These are phyloP conservation scores for Clarias laeviceps DNA, from an alignment of 2,797 vertebrate genomes.

Conservation along the genomic window DNA sequence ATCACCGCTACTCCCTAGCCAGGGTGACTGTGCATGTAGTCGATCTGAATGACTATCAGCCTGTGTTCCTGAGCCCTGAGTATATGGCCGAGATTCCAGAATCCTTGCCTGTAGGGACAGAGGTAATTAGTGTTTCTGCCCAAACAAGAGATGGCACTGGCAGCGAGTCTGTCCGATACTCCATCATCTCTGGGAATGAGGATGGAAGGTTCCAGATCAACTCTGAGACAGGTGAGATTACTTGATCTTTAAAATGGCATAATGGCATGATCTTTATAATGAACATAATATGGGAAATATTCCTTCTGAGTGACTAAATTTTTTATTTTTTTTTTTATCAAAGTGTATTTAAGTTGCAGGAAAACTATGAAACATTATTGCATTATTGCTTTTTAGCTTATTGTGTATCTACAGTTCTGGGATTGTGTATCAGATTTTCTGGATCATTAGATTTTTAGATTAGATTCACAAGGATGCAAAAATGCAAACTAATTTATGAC, in stretches of 20 bases:
- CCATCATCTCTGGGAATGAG: constrained; percentile 86
- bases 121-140: constrained; percentile 82
- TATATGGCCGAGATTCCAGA: constrained; percentile 83
- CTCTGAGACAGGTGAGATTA: constrained; percentile 79
- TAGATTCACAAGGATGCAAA: not conserved
- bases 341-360: not conserved
- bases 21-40: constrained; percentile 86
- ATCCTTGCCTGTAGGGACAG: constrained; percentile 76
- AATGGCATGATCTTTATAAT: no score
- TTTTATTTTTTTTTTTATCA: not conserved
- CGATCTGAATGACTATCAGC: constrained; percentile 88
- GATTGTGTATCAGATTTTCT: no score
- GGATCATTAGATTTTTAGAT: not conserved
- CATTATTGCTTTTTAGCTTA: no score
- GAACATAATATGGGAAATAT: not conserved
- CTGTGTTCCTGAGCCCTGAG: constrained; percentile 85
- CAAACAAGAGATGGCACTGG: constrained; percentile 76
- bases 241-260: not conserved
- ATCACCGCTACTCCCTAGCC: constrained; percentile 82
- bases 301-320: not conserved
- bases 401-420: not conserved
- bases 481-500: not conserved
- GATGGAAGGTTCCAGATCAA: constrained; percentile 83
- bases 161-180: constrained; percentile 77
- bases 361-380: no score